Base-by-base conservation (phyloP, 2,113 vertebrate genomes). In the Epinephelus moara region DNA sequence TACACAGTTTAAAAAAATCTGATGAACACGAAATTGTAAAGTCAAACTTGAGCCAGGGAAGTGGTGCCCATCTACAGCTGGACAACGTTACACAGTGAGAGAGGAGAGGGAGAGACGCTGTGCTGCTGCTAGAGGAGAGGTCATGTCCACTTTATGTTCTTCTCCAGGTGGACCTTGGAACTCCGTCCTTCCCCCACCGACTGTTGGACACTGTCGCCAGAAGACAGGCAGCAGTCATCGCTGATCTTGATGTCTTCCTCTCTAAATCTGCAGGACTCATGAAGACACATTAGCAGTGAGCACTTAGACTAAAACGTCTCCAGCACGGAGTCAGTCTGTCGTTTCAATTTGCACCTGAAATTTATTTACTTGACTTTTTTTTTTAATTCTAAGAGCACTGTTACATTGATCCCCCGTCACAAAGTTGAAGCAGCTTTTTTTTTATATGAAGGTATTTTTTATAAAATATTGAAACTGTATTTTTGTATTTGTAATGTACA, bases 91-190 rank as follows among this genome's bases (percentile, higher is more conserved):
- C 4, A 30, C 30, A 30, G 30, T 4, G 30, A 30, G 30, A 30
- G 30, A 30, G 30, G 30, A 30, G 30, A 30, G 30, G 30, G 30
- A 30, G 30, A 30, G 30, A 30, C 30, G 4, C 4, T 30, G 30
- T 30, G 30, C 30, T 30, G 30, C 30, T 30, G 30, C 30, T 4
- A 30, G 30, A 30, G 30, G 30, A 15, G 4, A 12, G 57, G 5
- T 76, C 15, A 27, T 45, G 18, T 14, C 7, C 0, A 1, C 37
- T 45, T 75, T 49, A 13, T 64, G 47, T 75, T 50, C 27, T 59
- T 37, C 6, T 80, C 27, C 93, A 99, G 98, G 96, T 99, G 82
- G 98, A 99, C 70, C 92, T 99, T 0, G 97, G 97, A 49, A 95
- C 96, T 17, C 97, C 98, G 0, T 97, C 96, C 1, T 92, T 99